Evolutionary conservation across 2,888 invertebrate genomes (phyloP).

Genomic region (Neoitamus cyanurus): DNA sequence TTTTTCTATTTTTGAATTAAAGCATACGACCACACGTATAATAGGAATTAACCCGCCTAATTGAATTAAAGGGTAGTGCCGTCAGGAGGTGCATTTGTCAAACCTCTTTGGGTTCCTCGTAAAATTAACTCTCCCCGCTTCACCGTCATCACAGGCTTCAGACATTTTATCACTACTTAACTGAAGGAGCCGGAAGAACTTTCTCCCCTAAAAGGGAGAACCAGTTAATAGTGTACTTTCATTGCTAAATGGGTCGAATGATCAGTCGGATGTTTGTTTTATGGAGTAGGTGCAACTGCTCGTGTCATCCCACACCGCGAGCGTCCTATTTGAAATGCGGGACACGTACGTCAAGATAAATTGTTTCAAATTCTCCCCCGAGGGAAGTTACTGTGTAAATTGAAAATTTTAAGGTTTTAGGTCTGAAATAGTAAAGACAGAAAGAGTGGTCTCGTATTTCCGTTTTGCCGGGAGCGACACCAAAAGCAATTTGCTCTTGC

Average conservation of each 20-base stretch:
- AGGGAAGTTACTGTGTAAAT: slow-evolving; percentile 36
- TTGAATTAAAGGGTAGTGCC: slow-evolving; percentile 48
- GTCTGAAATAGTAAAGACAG: slow-evolving; percentile 12
- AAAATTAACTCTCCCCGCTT: neutral
- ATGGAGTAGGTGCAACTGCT: slow-evolving; percentile 48
- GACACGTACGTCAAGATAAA: slow-evolving; percentile 50
- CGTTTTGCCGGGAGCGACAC: neutral
- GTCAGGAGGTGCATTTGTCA: slow-evolving; percentile 42
- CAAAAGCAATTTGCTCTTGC: neutral
- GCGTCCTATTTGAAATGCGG: slow-evolving; percentile 40
- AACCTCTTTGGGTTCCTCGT: slow-evolving; percentile 30
- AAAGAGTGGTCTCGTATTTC: neutral
- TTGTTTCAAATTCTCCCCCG: slow-evolving; percentile 51
- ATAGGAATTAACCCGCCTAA: slow-evolving; percentile 45
- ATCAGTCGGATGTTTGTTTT: slow-evolving; percentile 52
- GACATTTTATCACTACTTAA: neutral
- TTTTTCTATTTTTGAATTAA: neutral
- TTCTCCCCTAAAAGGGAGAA: slow-evolving; percentile 45
- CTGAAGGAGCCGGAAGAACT: slow-evolving; percentile 32
- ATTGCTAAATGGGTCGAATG: slow-evolving; percentile 53
- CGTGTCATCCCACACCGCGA: slow-evolving; percentile 48
- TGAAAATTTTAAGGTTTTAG: slow-evolving; percentile 40
- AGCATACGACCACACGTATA: neutral
- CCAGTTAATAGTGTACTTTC: slow-evolving; percentile 51
- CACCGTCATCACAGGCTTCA: neutral